phyloP scores from a whole-genome alignment of 1,140 invertebrate genomes.

The Drosophila tsacasi region DNA sequence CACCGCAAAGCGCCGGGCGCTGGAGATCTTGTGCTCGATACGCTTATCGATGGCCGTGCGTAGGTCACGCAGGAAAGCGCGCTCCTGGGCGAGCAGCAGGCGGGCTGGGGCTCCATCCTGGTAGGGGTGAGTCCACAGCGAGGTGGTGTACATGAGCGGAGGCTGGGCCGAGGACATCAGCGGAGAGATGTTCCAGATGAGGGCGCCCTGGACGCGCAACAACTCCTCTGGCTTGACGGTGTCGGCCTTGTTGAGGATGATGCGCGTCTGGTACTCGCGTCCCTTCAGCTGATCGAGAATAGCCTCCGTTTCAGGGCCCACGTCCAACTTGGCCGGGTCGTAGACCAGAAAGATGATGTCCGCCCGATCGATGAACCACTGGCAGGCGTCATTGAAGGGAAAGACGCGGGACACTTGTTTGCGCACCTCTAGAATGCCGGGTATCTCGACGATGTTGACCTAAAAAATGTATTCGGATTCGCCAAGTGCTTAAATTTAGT shows the following conservation, averaged over 20 bases:
- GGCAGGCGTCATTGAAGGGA: constrained; percentile 97
- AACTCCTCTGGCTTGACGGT: constrained; percentile 96
- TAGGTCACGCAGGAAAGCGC: constrained; percentile 94
- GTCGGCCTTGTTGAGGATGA: constrained; percentile 97
- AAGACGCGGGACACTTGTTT: constrained; percentile 97
- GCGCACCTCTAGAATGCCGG: constrained; percentile 96
- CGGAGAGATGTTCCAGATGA: constrained; percentile 98
- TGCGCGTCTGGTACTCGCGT: constrained; percentile 95
- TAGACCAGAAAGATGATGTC: constrained; percentile 98
- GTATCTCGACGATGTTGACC: constrained; percentile 98
- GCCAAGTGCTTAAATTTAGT: constrained; percentile 61
- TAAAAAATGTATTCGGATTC: constrained; percentile 83
- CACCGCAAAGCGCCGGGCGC: constrained; percentile 96
- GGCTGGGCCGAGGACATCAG: constrained; percentile 96
- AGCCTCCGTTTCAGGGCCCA: constrained; percentile 96
- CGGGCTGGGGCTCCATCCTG: constrained; percentile 91
- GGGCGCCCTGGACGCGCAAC: constrained; percentile 95
- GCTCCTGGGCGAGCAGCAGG: constrained; percentile 94
- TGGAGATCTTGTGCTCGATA: constrained; percentile 97
- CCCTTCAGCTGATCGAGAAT: constrained; percentile 97
- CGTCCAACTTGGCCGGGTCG: constrained; percentile 97
- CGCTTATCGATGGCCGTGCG: constrained; percentile 93
- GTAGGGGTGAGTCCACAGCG: constrained; percentile 94
- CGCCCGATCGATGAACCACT: constrained; percentile 97
- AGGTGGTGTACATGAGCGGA: constrained; percentile 97